Evolutionary conservation across 2,113 vertebrate genomes (phyloP), one percentile per base, ranked within the genome.

Genomic region (Agelaius tricolor): DNA sequence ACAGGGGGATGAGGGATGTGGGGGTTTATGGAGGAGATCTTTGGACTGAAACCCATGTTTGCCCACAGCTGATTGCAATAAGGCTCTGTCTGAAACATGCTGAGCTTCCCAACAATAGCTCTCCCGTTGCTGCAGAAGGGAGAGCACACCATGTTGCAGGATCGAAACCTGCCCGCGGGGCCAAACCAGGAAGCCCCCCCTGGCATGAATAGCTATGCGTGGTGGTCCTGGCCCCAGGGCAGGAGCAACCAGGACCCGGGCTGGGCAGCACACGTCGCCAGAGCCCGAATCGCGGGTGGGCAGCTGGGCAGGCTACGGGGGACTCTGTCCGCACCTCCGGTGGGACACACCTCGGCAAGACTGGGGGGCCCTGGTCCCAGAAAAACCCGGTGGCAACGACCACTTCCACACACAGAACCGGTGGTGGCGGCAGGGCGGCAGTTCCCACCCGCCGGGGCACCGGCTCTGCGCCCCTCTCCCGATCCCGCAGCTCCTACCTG

Each of bases 151-250:
- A 2, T 13, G 41, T 9, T 33, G 66, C 57, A 18, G 33, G 75
- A 33, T 9, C 11, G 13, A 61, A 89, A 44, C 41, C 73, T 24
- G 35, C 62, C 47, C 1, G 4, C 13, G 82, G 43, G 39, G 35
- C 61, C 65, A 13, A 28, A 46, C 19, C 10, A 7, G 44, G 66
- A 55, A 15, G 7, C 9, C 15, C 22, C 22, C 41, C 3, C 57
- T 1, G 4, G 3, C 65, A 7, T 5, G 2, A n/a, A 0, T 18
- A 39, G n/a, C 33, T 79, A 30, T 2, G 13, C 44, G 2, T 0
- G 52, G 19, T 3, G 13, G 11, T 47, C 44, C 44, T 27, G 61
- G 43, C 35, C 18, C 31, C 16, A 5, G 6, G 6, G 11, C 58
- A 9, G 51, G 30, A 49, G 8, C 26, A 17, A 11, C 46, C n/a